These are phyloP conservation scores for Rhinoraja longicauda DNA, from an alignment of 2,797 vertebrate species.

Conservation along the genomic window DNA sequence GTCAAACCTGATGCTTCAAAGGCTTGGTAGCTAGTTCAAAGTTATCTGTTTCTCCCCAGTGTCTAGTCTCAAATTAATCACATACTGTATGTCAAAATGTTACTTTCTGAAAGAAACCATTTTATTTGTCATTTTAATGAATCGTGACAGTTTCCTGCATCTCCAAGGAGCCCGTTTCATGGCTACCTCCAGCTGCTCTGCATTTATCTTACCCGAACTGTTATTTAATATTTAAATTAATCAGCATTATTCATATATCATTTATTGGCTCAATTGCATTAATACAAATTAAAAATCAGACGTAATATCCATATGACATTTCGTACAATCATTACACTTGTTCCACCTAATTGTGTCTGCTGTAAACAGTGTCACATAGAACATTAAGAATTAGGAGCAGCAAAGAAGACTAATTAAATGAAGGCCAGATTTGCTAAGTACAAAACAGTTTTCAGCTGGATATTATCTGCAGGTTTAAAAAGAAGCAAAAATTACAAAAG, in stretches of 20 bases:
- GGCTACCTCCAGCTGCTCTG: neutral
- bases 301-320: neutral
- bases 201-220: neutral
- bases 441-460: too few species aligned
- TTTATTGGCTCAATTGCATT: neutral
- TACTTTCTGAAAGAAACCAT: neutral
- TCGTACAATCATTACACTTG: too few species aligned
- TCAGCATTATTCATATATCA: neutral
- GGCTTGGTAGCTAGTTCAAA: neutral
- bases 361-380: too few species aligned
- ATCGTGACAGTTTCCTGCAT: neutral
- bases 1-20: neutral
- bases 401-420: too few species aligned
- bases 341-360: too few species aligned
- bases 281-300: neutral
- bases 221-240: neutral
- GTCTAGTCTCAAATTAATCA: neutral
- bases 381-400: too few species aligned
- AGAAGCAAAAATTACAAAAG: too few species aligned
- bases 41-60: neutral
- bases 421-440: too few species aligned
- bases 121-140: neutral
- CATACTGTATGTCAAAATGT: neutral
- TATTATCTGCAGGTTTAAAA: too few species aligned
- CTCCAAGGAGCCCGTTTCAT: neutral